Evolutionary conservation across 2,797 vertebrate genomes (phyloP).

Genomic region (Chelmon rostratus): DNA sequence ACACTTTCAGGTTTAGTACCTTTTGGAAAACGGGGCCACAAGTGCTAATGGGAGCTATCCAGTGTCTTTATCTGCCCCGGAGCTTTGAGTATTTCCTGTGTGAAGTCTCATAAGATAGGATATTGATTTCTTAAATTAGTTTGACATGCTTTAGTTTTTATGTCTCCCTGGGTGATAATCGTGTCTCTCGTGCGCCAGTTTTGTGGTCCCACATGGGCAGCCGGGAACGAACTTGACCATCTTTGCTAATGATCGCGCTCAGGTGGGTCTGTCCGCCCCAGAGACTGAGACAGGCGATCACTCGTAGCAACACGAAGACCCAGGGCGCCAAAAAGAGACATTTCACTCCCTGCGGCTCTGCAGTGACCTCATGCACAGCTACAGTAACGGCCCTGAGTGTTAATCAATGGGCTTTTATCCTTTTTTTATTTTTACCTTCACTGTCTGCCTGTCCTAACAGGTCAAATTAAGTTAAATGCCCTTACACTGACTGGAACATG

Average conservation of each 20-base stretch:
- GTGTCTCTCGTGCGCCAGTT: slow-evolving; percentile 66
- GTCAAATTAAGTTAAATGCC: not conserved
- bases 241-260: slow-evolving; percentile 36
- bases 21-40: slow-evolving; percentile 44
- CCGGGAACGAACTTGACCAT: slow-evolving; percentile 20
- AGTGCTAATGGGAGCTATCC: slow-evolving; percentile 30
- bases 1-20: slow-evolving; percentile 10
- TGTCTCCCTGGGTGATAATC: slow-evolving; percentile 50
- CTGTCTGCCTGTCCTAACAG: not conserved
- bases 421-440: not conserved
- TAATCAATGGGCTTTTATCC: not conserved
- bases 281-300: not conserved
- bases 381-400: not conserved
- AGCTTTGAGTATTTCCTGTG: slow-evolving; percentile 49
- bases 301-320: not conserved
- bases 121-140: slow-evolving; percentile 85
- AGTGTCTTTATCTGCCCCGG: slow-evolving; percentile 39
- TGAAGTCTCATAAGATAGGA: slow-evolving; percentile 49
- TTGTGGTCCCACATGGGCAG: slow-evolving; percentile 30
- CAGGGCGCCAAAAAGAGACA: not conserved
- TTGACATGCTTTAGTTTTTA: slow-evolving; percentile 79
- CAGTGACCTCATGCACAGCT: slow-evolving; percentile 7
- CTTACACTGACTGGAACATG: not conserved
- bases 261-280: slow-evolving; percentile 4
- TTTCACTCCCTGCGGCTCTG: not conserved